These are phyloP conservation scores for Zygogramma bicolorata DNA, from an alignment of 2,888 invertebrate species.

Conservation along the genomic window DNA sequence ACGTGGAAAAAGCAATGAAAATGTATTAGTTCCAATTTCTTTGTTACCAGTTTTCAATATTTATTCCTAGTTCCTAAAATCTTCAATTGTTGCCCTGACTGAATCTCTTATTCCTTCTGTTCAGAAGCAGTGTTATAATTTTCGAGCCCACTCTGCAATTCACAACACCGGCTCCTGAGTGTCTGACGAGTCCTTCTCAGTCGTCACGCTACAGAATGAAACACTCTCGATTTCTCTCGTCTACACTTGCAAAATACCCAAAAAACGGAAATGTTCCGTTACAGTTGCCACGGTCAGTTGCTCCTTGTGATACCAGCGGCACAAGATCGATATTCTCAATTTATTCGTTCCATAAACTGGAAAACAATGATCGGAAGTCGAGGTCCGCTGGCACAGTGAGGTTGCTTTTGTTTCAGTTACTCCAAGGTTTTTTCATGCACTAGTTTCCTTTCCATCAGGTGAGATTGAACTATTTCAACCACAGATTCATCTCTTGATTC, in stretches of 20 bases:
- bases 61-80: too few species aligned
- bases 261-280: constrained; percentile 1
- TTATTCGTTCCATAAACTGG: constrained; percentile 26
- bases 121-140: too few species aligned
- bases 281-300: constrained; percentile 3
- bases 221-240: background rate
- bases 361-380: constrained; percentile 30
- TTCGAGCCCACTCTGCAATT: too few species aligned
- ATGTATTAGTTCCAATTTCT: too few species aligned
- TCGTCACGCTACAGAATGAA: background rate
- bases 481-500: background rate
- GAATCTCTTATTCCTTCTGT: too few species aligned
- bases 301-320: constrained; percentile 10
- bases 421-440: constrained; percentile 31
- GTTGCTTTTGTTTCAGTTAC: constrained; percentile 15
- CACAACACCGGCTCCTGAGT: too few species aligned
- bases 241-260: background rate
- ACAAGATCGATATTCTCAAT: constrained; percentile 3
- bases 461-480: background rate
- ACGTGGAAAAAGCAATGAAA: too few species aligned
- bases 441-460: constrained; percentile 13
- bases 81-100: too few species aligned
- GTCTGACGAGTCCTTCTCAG: background rate
- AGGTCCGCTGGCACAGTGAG: constrained; percentile 21
- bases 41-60: too few species aligned